Base-by-base conservation (phyloP, 2,888 invertebrate species). In the Metopia argyrocephala region DNA sequence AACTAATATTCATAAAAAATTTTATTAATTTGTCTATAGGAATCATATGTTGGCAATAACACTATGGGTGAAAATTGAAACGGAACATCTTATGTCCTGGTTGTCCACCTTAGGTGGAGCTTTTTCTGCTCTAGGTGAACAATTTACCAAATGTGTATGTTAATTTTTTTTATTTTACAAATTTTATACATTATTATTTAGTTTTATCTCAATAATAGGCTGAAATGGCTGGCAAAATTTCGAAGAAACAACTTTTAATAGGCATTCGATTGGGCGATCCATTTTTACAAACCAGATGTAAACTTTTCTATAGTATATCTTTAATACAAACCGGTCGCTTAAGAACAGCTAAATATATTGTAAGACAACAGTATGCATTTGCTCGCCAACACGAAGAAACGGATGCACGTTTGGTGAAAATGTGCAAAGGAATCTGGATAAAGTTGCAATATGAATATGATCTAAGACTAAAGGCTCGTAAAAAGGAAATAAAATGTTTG, bases 61-160 rank as follows among this genome's bases (percentile, higher is more conserved):
- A 85, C 88, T 92, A 4, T 88, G 94, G 92, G 94, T 94, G 83
- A 92, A 93, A 85, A 92, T 94, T 82, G 96, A 97, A 90, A 91
- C 96, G 85, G 96, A 97, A 85, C 93, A 95, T 91, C 93, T 96
- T 28, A 94, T 98, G 92, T 97, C 97, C 20, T 98, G 98, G 97
- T 91, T 99, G 25, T 98, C 98, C 21, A 98, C 99, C 0, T 92
- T 99, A 18, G 99, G 98, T 2, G 98, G 98, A 59, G 98, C 97
- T 1, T 98, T 96, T 90, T 98, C 98, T 2, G 96, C 98, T 1
- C 92, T 99, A 69, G 99, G 98, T 2, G 98, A 98, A 88, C 94
- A 96, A 86, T 95, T 95, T 90, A 91, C 92, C 68, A 91, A 93
- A 86, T 96, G 95, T 91, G 96, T 96, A 92, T 92, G 88, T 68